Base-by-base conservation (phyloP, 2,888 invertebrate species). In the Dorcus parallelipipedus region DNA sequence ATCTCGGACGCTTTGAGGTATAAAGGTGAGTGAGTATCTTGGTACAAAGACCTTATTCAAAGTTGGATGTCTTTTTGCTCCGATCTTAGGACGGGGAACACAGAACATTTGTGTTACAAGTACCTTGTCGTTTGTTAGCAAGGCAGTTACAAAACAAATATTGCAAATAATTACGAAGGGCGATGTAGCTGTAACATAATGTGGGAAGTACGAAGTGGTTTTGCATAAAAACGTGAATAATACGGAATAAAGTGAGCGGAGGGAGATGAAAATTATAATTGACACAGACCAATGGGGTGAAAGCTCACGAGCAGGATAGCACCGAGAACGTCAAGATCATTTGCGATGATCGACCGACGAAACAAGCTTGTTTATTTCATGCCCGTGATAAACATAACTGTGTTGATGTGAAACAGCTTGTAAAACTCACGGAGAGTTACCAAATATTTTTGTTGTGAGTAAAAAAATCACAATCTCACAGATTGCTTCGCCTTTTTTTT, bases 341-440 rank as follows among this genome's bases (percentile, higher is more conserved):
- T 55, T 61, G 56, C 55, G 47, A 17, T 45, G 49, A 58, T 61
- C 49, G 55, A 38, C 9, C 33, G 33, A 26, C 39, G 43, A 56
- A 56, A 56, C 41, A 56, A 56, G 52, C 52, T 60, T 59, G 56
- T 56, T 59, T 56, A 59, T 56, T 51, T 52, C 14, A 59, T 49
- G 52, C 17, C 17, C 23, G 49, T 41, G 49, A 59, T 56, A 52
- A 59, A 59, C 48, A 56, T 52, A 56, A 59, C 50, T 49, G n/a
- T 39, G 49, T 49, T 23, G 47, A 14, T n/a, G 14, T 33, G 50
- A 56, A 56, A 56, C 52, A 56, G 52, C 39, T 56, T 51, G 53
- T 48, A 43, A 23, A 50, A 58, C 26, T 33, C 26, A 33, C 26
- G 26, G 26, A 33, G 6, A 33, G 26, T 33, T 33, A 33, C 26